Percentiles rank a stretch among this genome's conserved stretches.
phyloP scores from a whole-genome alignment of 2,113 vertebrate species.

The Gallinago paraguaiae region DNA sequence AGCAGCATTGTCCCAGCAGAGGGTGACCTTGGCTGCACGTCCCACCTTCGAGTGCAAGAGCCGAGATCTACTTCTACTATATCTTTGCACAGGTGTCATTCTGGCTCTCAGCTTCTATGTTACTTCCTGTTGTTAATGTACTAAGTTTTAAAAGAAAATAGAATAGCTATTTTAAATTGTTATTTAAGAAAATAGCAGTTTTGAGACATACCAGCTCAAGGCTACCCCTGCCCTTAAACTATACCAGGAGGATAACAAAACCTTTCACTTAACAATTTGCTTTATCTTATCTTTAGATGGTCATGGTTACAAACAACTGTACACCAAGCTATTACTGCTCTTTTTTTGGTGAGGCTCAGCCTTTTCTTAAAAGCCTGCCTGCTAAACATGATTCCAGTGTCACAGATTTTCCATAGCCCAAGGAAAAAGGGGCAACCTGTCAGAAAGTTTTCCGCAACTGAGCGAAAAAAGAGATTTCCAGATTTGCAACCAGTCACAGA shows the following conservation, averaged over 20 bases:
- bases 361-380: not conserved
- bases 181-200: slow-evolving; percentile 29
- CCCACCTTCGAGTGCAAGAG: not conserved
- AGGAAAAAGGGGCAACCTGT: not conserved
- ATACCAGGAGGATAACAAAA: not conserved
- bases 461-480: not conserved
- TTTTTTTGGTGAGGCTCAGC: not conserved
- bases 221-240: not conserved
- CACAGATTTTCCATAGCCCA: not conserved
- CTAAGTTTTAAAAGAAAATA: not conserved
- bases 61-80: not conserved
- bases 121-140: not conserved
- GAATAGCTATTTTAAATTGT: not conserved
- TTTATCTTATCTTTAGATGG: not conserved
- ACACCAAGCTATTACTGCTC: not conserved
- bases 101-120: not conserved
- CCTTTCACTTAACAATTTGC: not conserved
- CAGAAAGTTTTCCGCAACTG: not conserved
- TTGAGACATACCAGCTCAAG: not conserved
- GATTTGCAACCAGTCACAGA: not conserved
- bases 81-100: not conserved
- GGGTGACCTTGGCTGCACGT: not conserved
- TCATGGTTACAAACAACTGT: not conserved
- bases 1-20: not conserved
- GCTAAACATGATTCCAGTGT: not conserved